Percentiles rank a stretch among this genome's conserved stretches.
Conservation (phyloP, 2,888 invertebrate genomes). For the Embidobia sp. region DNA sequence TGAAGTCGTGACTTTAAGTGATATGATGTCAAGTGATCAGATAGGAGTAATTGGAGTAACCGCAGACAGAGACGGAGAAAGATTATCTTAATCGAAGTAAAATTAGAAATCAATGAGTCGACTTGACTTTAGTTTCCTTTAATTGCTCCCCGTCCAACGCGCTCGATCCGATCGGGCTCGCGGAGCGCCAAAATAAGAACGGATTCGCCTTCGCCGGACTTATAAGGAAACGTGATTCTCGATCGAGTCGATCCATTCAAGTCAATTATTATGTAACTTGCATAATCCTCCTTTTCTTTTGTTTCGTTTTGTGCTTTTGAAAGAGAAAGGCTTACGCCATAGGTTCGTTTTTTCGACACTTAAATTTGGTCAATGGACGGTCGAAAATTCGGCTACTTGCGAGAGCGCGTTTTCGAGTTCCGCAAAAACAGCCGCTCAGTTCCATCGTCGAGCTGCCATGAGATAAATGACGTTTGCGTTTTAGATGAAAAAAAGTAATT, state of each 20-base stretch:
- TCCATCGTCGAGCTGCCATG: neutral
- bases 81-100: neutral
- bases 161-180: no score
- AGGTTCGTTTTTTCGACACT: no score
- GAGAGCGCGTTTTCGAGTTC: neutral
- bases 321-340: no score
- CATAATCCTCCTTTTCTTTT: neutral
- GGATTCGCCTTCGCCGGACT: conserved; percentile 15
- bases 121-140: conserved; percentile 20
- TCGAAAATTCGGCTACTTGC: no score
- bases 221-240: conserved; percentile 35
- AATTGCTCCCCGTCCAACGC: no score
- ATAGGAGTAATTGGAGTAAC: conserved; percentile 30
- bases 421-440: conserved; percentile 3
- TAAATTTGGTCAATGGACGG: no score
- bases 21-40: conserved; percentile 14
- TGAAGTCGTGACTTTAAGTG: conserved; percentile 25
- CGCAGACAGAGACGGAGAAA: no score
- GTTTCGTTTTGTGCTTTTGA: no score
- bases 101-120: conserved; percentile 35
- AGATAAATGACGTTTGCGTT: conserved; percentile 10
- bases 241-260: neutral
- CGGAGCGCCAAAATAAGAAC: conserved; percentile 24
- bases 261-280: conserved; percentile 5
- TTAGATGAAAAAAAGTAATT: conserved; percentile 27